Conservation (phyloP, 37 sponge, comb jelly and placozoan genomes). For the Chondrilla cf. caribensis region DNA sequence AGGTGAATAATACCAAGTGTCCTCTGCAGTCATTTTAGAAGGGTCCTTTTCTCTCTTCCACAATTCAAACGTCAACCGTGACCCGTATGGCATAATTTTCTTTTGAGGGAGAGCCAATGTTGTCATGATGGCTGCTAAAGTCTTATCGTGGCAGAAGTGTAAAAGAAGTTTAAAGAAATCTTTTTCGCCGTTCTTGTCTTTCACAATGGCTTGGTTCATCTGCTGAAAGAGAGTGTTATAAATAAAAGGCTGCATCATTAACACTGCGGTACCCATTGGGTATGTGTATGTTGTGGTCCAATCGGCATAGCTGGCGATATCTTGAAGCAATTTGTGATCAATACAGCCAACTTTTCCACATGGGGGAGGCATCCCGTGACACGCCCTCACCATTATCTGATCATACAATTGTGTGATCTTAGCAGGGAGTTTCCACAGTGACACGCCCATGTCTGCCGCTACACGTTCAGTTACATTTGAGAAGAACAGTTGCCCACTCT, state of each 20-base stretch:
- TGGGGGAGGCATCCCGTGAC: slow-evolving; percentile 26
- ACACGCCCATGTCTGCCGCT: background rate
- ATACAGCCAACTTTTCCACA: slow-evolving; percentile 19
- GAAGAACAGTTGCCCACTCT: background rate
- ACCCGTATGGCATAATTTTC: slow-evolving; percentile 55
- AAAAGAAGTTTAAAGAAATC: slow-evolving; percentile 21
- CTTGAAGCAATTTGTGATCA: background rate
- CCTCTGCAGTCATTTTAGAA: background rate
- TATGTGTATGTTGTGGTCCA: slow-evolving; percentile 6
- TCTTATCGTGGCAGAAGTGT: slow-evolving; percentile 47
- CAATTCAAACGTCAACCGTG: slow-evolving; percentile 58
- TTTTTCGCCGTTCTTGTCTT: background rate
- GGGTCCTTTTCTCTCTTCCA: slow-evolving; percentile 27
- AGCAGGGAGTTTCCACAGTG: background rate
- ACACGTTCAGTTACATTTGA: slow-evolving; percentile 2
- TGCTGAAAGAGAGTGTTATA: slow-evolving; percentile 36
- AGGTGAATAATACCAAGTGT: background rate
- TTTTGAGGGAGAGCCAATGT: slow-evolving; percentile 19
- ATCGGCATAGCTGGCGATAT: slow-evolving; percentile 21
- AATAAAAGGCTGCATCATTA: slow-evolving; percentile 36
- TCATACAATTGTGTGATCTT: background rate
- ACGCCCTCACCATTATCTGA: slow-evolving; percentile 20
- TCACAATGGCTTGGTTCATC: slow-evolving; percentile 20
- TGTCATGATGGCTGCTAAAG: slow-evolving; percentile 25
- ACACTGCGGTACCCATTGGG: slow-evolving; percentile 21